Conservation (phyloP, 2,797 vertebrate species). For the Varecia variegata region DNA sequence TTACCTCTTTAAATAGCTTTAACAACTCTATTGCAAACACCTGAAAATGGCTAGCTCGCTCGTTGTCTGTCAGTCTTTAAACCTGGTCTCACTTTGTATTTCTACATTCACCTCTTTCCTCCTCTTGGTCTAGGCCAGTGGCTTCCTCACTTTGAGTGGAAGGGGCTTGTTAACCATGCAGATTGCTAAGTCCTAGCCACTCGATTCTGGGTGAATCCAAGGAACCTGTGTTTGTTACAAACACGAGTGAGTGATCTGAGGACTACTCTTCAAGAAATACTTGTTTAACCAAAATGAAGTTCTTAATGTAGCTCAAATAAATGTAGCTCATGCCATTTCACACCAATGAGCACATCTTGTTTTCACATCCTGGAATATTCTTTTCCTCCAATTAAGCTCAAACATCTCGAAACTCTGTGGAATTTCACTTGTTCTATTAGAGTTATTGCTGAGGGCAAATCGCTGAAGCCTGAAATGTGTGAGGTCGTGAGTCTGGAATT, state of each 20-base stretch:
- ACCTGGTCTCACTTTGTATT: neutral
- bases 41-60: neutral
- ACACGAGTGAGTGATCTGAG: neutral
- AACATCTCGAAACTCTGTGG: neutral
- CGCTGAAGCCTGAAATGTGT: neutral
- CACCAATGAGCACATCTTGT: neutral
- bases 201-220: neutral
- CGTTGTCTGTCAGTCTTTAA: neutral
- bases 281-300: neutral
- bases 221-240: neutral
- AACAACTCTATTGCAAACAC: neutral
- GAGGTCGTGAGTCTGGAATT: neutral
- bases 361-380: conserved; percentile 16
- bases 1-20: neutral
- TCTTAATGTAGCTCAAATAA: neutral
- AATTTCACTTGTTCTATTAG: neutral
- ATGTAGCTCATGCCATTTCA: neutral
- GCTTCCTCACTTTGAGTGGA: neutral
- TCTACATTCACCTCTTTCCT: neutral
- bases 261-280: neutral
- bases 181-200: neutral
- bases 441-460: conserved; percentile 13
- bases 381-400: conserved; percentile 7
- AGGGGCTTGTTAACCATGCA: neutral
- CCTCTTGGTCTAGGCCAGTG: neutral